A percentile compares a stretch with the other conserved stretches of the same genome.
Evolutionary conservation across 1,140 invertebrate genomes (phyloP).

Genomic region (Drosophila rufa): DNA sequence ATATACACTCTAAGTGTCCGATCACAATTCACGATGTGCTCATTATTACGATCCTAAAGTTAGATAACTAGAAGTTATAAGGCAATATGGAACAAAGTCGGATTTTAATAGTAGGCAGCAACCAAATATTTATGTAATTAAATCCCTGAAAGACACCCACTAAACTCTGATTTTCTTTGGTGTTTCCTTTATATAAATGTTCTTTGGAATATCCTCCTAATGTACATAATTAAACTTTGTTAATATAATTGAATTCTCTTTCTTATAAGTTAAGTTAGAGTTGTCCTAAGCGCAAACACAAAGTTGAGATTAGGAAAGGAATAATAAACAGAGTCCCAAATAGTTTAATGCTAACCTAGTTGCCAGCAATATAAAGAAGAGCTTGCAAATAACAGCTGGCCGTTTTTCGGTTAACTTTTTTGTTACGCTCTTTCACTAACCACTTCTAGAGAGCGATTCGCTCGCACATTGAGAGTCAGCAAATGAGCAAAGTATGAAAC

Average conservation of each 20-base stretch:
- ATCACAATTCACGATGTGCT: constrained; percentile 39
- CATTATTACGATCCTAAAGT: constrained; percentile 33
- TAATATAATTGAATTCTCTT: neutral
- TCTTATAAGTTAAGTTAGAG: neutral
- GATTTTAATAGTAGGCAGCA: constrained; percentile 21
- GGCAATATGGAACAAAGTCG: constrained; percentile 9
- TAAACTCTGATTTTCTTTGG: neutral
- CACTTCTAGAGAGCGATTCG: too few relatives aligned
- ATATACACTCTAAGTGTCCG: constrained; percentile 58
- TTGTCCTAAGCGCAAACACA: constrained; percentile 4
- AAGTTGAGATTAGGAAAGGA: constrained; percentile 10
- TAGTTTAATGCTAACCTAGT: neutral
- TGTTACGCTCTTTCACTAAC: too few relatives aligned
- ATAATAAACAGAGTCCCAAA: neutral
- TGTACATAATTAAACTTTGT: constrained; percentile 16
- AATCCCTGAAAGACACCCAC: constrained; percentile 5
- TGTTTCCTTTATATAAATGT: neutral
- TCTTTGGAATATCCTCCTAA: neutral
- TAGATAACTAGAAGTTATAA: constrained; percentile 38
- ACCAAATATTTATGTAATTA: constrained; percentile 31
- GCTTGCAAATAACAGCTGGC: neutral
- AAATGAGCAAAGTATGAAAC: too few relatives aligned
- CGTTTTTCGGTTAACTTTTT: too few relatives aligned
- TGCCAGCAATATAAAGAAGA: neutral
- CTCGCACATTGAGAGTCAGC: neutral